These are phyloP conservation scores for Scelioninae gen. 2 DNA, from an alignment of 2,888 invertebrate species.

Conservation along the genomic window DNA sequence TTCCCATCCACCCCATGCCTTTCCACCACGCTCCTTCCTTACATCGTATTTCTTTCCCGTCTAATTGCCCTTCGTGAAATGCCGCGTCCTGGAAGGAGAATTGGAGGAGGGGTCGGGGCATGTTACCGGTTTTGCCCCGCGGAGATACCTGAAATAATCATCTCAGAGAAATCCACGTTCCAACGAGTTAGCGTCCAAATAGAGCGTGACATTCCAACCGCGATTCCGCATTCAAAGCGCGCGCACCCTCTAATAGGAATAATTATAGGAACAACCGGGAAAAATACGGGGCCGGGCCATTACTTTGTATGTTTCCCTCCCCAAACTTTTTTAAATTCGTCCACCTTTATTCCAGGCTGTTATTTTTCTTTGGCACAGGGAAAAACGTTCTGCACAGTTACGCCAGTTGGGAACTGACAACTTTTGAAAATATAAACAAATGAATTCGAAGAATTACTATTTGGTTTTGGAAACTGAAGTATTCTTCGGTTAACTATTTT, in stretches of 20 bases:
- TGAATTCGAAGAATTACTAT: no score
- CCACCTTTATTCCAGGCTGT: constrained; percentile 8
- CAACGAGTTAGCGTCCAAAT: constrained; percentile 46
- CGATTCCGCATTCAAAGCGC: constrained; percentile 46
- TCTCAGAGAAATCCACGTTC: constrained; percentile 44
- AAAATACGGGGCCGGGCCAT: constrained; percentile 23
- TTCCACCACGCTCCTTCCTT: constrained; percentile 5
- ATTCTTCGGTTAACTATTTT: no score
- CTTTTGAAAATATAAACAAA: no score
- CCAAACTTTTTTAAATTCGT: constrained; percentile 15
- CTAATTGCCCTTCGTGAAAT: constrained; percentile 53
- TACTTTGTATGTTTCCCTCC: neutral
- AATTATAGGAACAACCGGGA: constrained; percentile 51
- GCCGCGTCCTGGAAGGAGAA: constrained; percentile 32
- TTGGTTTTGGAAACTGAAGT: no score
- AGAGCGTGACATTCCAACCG: constrained; percentile 44
- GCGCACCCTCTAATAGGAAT: constrained; percentile 48
- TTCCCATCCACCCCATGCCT: constrained; percentile 41
- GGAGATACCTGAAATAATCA: constrained; percentile 47
- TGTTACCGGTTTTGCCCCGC: constrained; percentile 16
- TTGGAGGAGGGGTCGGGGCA: neutral
- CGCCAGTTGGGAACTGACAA: no score
- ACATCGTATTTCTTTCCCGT: constrained; percentile 49
- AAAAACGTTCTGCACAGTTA: no score
- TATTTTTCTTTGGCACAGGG: no score